Conservation (phyloP, 2,113 vertebrate species). For the Callipepla squamata region DNA sequence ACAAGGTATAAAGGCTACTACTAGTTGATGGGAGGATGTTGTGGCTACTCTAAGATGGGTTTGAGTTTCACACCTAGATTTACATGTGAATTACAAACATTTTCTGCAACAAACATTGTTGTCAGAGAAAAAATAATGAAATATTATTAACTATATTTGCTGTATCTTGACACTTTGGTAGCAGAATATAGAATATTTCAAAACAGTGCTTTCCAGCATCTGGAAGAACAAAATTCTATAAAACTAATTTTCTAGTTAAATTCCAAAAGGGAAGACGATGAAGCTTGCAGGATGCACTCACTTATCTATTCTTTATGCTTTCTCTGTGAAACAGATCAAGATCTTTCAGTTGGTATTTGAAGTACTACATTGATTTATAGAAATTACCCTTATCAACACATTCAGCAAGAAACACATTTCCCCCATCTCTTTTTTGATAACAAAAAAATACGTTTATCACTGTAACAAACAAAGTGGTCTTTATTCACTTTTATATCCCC, state of each 20-base stretch:
- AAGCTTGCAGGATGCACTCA: background rate
- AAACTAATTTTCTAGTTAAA: slow-evolving; percentile 17
- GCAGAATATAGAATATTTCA: background rate
- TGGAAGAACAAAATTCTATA: slow-evolving; percentile 32
- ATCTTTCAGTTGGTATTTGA: background rate
- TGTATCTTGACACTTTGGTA: background rate
- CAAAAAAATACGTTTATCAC: background rate
- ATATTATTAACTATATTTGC: slow-evolving; percentile 42
- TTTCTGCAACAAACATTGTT: background rate
- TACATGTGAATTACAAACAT: background rate
- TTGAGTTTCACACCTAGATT: slow-evolving; percentile 19
- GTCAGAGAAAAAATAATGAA: background rate
- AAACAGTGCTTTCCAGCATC: slow-evolving; percentile 37
- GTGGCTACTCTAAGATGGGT: background rate
- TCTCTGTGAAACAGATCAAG: background rate
- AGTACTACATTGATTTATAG: background rate
- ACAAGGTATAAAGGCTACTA: background rate
- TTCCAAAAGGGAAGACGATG: background rate
- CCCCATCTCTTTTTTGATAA: background rate
- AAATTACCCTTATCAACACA: background rate
- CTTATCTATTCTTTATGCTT: background rate
- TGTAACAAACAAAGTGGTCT: background rate
- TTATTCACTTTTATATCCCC: background rate
- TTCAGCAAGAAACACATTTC: background rate
- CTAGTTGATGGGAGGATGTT: background rate